Evolutionary conservation across 1,140 invertebrate genomes (phyloP), one percentile per base, ranked within the genome.

Genomic region (Drosophila neocordata): DNA sequence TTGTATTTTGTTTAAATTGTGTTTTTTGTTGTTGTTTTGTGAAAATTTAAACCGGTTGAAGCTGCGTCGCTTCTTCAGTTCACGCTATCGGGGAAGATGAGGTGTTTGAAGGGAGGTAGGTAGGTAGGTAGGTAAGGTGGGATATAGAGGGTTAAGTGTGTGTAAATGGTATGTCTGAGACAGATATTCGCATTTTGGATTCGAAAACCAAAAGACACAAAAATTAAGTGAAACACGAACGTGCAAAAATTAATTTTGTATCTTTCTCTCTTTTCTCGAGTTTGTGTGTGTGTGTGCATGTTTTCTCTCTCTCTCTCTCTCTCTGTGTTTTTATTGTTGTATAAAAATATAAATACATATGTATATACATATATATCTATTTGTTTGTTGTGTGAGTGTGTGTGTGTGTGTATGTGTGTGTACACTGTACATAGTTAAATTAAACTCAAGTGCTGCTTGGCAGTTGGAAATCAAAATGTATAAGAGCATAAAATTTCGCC

Each of bases 21-120:
- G 38, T 51, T 53, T 73, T 64, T 73, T 52, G 70, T 35, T 73
- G 48, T n/a, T n/a, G 51, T 74, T 61, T 56, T 73, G 52, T 18
- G 66, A 73, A 69, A 73, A 69, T 44, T 51, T 22, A 82, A 85
- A 85, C 82, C 82, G 82, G 82, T 85, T 82, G 56, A 75, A 72
- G 78, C 66, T 80, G 70, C 74, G 74, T 70, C 73, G 76, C 62
- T 57, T 65, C 61, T 44, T 65, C 57, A 87, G 65, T 87, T 84
- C 81, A 63, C 67, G 77, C 60, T 60, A 12, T n/a, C 15, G 35
- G 24, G 1, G 56, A 37, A 37, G 58, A 34, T 41, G 20, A 55
- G 63, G 48, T 11, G 35, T 2, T 9, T 9, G 31, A 35, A n/a
- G 37, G 41, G 8, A 44, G 18, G 48, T 31, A 37, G 22, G 12